Base-by-base conservation (phyloP, 1,140 invertebrate genomes). In the Calosoma granatense region DNA sequence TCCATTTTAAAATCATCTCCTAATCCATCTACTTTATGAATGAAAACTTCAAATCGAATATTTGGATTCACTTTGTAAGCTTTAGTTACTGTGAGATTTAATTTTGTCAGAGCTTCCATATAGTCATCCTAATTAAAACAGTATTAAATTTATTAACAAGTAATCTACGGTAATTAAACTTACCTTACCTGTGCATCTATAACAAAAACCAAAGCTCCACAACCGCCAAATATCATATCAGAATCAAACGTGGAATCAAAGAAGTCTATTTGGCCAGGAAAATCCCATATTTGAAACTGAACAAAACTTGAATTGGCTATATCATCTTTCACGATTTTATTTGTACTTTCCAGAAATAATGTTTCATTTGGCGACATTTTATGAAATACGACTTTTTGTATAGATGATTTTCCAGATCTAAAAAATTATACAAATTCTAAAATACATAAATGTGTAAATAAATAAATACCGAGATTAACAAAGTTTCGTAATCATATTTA, bases 281-380 rank as follows among this genome's bases (percentile, higher is more conserved):
- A 97, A 74, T 99, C 97, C 92, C 96, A 98, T 61, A 99, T 97
- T 85, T 98, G 92, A 77, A 99, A 99, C 69, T 98, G 94, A 23
- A 99, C 94, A 82, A 99, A 99, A 65, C 95, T 97, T 59, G 94
- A 90, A 70, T 97, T 97, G 61, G 94, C 88, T 59, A 92, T 91
- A 77, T 97, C 93, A 76, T 98, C 94, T 78, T 97, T 98, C 1
- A 96, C 90, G 62, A 99, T 95, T 81, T 98, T 95, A 70, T 96
- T 97, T 56, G 96, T 99, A 63, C 93, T 96, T 74, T 98, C 97
- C 36, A 99, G 76, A 66, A 99, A 99, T n/a, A 99, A 76, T 2
- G 97, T 99, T 77, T 99, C 97, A 77, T 98, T 99, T 6, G 97
- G 97, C 11, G 95, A 97, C 92, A 99, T 98, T 79, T 99, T 99